These are phyloP conservation scores for Tridacna gigas DNA, from an alignment of 2,888 invertebrate genomes.

Conservation along the genomic window DNA sequence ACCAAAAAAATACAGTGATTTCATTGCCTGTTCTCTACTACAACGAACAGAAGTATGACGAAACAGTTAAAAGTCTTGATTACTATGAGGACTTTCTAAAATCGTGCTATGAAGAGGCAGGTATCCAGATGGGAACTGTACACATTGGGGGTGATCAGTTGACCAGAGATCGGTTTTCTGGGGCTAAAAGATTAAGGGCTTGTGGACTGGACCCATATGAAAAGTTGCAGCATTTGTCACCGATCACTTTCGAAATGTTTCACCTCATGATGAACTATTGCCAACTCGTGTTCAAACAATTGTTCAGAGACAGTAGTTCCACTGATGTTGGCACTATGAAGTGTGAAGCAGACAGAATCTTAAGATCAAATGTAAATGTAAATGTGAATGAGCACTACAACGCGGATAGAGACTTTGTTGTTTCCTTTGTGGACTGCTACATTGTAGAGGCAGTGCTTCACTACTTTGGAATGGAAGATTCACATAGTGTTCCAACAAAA, in stretches of 20 bases:
- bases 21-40: neutral
- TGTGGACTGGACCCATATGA: slow-evolving; percentile 15
- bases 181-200: slow-evolving; percentile 31
- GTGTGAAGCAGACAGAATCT: neutral
- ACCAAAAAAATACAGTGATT: neutral
- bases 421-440: neutral
- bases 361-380: neutral
- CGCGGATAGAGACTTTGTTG: neutral
- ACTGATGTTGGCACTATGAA: neutral
- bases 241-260: slow-evolving; percentile 16
- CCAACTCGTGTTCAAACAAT: neutral
- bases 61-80: slow-evolving; percentile 29
- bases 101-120: neutral
- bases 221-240: slow-evolving; percentile 3
- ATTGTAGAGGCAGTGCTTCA: neutral
- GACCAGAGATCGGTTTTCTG: slow-evolving; percentile 37
- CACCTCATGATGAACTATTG: neutral
- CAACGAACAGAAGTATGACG: slow-evolving; percentile 30
- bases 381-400: neutral
- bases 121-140: neutral
- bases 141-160: slow-evolving; percentile 41
- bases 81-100: slow-evolving; percentile 18
- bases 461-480: neutral
- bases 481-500: neutral
- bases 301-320: neutral